phyloP scores from a whole-genome alignment of 2,113 vertebrate species.

The Anoura caudifer region DNA sequence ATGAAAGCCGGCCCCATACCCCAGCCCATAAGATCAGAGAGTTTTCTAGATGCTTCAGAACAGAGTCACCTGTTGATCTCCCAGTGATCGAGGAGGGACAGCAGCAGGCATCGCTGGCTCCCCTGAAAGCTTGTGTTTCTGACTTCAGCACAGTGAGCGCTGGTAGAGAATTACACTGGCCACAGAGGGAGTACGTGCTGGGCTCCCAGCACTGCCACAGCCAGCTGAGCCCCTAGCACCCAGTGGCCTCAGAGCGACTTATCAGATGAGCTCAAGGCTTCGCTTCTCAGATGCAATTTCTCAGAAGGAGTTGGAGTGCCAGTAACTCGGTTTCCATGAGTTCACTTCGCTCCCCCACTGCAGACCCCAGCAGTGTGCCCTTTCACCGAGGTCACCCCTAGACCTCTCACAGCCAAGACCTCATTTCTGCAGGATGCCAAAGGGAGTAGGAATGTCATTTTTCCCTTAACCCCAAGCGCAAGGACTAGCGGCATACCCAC shows the following conservation, averaged over 20 bases:
- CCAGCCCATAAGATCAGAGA: not conserved
- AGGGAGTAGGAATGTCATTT: not conserved
- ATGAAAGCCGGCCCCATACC: not conserved
- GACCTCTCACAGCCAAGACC: not conserved
- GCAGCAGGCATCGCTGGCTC: not conserved
- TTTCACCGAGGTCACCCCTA: not conserved
- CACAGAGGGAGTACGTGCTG: not conserved
- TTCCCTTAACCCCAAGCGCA: not conserved
- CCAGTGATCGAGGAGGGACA: not conserved
- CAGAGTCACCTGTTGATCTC: not conserved
- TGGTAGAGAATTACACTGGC: fast-evolving
- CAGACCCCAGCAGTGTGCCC: not conserved
- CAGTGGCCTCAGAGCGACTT: not conserved
- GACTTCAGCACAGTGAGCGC: not conserved
- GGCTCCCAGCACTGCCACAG: not conserved
- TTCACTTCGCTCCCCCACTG: not conserved
- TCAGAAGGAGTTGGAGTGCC: not conserved
- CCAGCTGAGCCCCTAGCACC: not conserved
- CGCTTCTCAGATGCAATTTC: not conserved
- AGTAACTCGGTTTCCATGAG: not conserved
- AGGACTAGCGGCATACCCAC: not conserved
- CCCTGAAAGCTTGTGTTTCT: not conserved
- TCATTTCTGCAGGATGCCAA: not conserved
- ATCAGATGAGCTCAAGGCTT: not conserved
- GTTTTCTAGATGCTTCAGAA: not conserved